Conservation (phyloP, 1,140 invertebrate species). For the Acromyrmex echinatior region DNA sequence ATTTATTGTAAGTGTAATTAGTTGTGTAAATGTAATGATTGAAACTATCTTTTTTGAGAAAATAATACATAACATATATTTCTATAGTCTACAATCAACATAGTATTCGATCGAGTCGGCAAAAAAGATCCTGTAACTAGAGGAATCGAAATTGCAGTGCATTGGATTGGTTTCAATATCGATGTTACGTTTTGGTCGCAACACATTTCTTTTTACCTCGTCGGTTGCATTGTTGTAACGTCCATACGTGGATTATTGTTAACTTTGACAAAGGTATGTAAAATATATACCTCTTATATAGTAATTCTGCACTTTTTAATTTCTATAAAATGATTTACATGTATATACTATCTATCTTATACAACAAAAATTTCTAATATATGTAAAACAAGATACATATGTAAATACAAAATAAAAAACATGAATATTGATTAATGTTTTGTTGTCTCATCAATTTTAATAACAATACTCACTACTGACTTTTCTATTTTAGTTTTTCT, state of each 20-base stretch:
- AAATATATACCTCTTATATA: constrained; percentile 35
- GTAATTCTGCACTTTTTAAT: constrained; percentile 28
- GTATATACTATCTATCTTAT: constrained; percentile 42
- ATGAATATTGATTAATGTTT: constrained; percentile 18
- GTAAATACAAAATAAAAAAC: background rate
- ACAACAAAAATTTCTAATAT: background rate
- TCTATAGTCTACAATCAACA: constrained; percentile 97
- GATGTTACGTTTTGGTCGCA: constrained; percentile 99
- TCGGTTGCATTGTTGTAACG: constrained; percentile 99
- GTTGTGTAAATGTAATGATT: background rate
- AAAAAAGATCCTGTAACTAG: constrained; percentile 99
- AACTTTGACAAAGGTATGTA: constrained; percentile 97
- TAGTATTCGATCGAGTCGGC: constrained; percentile 99
- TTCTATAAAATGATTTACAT: constrained; percentile 49
- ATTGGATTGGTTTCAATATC: constrained; percentile 98
- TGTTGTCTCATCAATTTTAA: constrained; percentile 48
- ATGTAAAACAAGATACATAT: constrained; percentile 10
- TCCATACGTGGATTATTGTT: constrained; percentile 98
- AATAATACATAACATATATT: constrained; percentile 71
- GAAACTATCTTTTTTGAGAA: constrained; percentile 54
- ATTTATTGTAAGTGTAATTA: constrained; percentile 94
- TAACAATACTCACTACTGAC: constrained; percentile 37
- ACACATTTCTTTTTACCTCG: constrained; percentile 98
- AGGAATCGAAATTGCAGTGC: constrained; percentile 98
- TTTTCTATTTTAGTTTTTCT: constrained; percentile 96